Conservation (phyloP, 2,797 vertebrate genomes). For the Coilia nasus region DNA sequence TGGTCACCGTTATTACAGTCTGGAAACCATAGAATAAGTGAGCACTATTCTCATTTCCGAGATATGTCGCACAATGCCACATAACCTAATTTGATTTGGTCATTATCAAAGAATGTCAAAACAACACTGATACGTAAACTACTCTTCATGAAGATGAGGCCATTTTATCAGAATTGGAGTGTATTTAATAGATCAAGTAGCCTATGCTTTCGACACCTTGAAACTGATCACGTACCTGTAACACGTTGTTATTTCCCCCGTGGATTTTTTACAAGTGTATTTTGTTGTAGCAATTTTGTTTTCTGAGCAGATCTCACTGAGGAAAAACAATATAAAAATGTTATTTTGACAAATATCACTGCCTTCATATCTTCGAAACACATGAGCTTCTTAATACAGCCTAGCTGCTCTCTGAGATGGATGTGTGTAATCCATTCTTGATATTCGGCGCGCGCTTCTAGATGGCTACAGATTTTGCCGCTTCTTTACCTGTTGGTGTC, state of each 20-base stretch:
- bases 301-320: slow-evolving; percentile 88
- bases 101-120: neutral
- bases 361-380: neutral
- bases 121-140: neutral
- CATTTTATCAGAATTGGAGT: neutral
- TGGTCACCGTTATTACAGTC: neutral
- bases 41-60: neutral
- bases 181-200: neutral
- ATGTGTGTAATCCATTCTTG: no score
- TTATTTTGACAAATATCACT: neutral
- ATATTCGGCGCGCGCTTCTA: neutral
- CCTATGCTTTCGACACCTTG: neutral
- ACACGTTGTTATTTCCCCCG: slow-evolving; percentile 89
- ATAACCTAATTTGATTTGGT: neutral
- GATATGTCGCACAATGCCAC: neutral
- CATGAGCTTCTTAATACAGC: neutral
- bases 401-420: neutral
- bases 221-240: slow-evolving; percentile 80
- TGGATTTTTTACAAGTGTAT: slow-evolving; percentile 89
- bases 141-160: neutral
- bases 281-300: slow-evolving; percentile 87
- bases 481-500: slow-evolving; percentile 81
- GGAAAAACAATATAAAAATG: neutral
- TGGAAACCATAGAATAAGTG: neutral
- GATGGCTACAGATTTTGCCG: neutral